Percentiles rank a stretch among this genome's conserved stretches.
Conservation (phyloP, 2,113 vertebrate genomes). For the Peromyscus polionotus region DNA sequence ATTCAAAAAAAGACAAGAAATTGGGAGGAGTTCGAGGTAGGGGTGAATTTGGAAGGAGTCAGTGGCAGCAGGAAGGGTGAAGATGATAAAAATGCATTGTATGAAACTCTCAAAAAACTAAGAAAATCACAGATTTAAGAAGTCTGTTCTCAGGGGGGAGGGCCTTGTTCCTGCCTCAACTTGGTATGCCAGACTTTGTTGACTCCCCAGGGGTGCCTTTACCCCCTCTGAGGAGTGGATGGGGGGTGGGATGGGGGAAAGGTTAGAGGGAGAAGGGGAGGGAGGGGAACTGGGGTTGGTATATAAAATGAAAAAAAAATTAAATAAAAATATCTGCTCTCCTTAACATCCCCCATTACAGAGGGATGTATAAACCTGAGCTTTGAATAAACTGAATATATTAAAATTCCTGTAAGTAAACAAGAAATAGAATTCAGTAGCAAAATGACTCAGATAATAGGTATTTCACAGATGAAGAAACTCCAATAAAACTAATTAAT, state of each 20-base stretch:
- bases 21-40: not conserved
- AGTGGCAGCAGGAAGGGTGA: too few species aligned
- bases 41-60: not conserved
- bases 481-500: not conserved
- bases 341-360: not conserved
- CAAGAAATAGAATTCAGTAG: not conserved
- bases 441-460: slow-evolving; percentile 17
- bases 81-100: not conserved
- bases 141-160: not conserved
- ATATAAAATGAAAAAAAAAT: too few species aligned
- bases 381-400: not conserved
- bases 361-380: not conserved
- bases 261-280: too few species aligned
- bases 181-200: too few species aligned
- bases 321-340: not conserved
- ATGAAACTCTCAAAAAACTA: not conserved
- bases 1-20: too few species aligned
- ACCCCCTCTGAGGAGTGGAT: too few species aligned
- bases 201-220: too few species aligned
- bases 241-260: too few species aligned
- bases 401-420: not conserved
- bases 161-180: too few species aligned
- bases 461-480: slow-evolving; percentile 28
- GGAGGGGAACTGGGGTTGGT: too few species aligned
- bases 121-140: not conserved